Percentiles rank a stretch among this genome's conserved stretches.
Conservation (phyloP, 2,888 invertebrate genomes). For the Acleris literana region DNA sequence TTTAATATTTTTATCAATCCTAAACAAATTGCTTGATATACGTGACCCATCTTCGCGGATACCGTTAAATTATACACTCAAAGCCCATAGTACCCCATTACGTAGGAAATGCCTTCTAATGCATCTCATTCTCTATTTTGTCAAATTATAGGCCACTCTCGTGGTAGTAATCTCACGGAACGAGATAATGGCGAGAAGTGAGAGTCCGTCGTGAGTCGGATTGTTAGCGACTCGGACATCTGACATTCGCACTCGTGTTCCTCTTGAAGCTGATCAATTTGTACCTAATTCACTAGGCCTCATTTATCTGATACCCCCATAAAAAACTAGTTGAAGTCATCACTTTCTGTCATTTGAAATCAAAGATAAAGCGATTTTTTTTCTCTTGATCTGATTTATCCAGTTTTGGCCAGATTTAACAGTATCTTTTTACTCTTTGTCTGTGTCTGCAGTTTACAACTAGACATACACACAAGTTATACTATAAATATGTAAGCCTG, state of each 20-base stretch:
- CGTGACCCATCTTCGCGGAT: slow-evolving; percentile 68
- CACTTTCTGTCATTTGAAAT: too few relatives aligned
- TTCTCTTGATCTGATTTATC: too few relatives aligned
- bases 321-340: too few relatives aligned
- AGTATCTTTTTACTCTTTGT: too few relatives aligned
- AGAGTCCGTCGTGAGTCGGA: slow-evolving; percentile 36
- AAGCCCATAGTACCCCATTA: slow-evolving; percentile 70
- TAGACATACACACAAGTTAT: too few relatives aligned
- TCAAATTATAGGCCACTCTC: slow-evolving; percentile 77
- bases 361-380: too few relatives aligned
- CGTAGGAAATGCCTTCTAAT: slow-evolving; percentile 77
- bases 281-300: not conserved
- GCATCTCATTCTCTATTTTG: slow-evolving; percentile 82
- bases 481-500: too few relatives aligned
- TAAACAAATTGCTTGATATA: slow-evolving; percentile 49
- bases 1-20: slow-evolving; percentile 65
- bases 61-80: slow-evolving; percentile 75
- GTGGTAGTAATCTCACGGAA: slow-evolving; percentile 68
- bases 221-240: slow-evolving; percentile 38
- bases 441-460: too few relatives aligned
- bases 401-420: too few relatives aligned
- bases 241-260: slow-evolving; percentile 29
- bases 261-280: slow-evolving; percentile 2
- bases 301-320: too few relatives aligned
- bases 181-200: slow-evolving; percentile 59